Evolutionary conservation across 2,113 vertebrate species (phyloP), one percentile per base, ranked within the genome.

Genomic region (Hipposideros armiger): DNA sequence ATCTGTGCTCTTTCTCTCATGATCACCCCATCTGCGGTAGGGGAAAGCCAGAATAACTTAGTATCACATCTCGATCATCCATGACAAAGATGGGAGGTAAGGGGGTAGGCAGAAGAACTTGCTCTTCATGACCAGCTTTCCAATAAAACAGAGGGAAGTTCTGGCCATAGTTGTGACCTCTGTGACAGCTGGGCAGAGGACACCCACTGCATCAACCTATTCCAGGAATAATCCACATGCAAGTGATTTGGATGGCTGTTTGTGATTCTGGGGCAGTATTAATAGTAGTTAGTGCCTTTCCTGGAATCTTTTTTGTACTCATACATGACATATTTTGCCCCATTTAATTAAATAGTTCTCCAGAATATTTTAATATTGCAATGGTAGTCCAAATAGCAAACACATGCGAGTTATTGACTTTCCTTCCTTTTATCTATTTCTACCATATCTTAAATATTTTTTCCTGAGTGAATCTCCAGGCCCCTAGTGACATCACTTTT

Each of bases 361-460:
- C 32, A 87, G 72, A 95, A 80, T 91, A 93, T 95, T 96, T 97
- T 81, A 97, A 97, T 82, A 78, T 4, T 88, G 40, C n/a, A 93
- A 80, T 20, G 95, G 78, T 42, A 85, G 78, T 88, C n/a, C 54
- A 93, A 87, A 97, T 60, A 85, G 82, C 70, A 97, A 97, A 97
- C 26, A 72, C 28, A 72, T 45, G 28, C 73, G 74, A 87, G 14
- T 85, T 95, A 87, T 24, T 97, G 85, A 87, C 74, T 94, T 96
- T 87, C 60, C 56, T 93, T 93, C 64, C 52, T 93, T 97, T 94
- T 74, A 84, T 92, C 42, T n/a, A 89, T 84, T 92, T 95, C 78
- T 93, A 6, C 36, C 67, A 24, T 88, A 90, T 94, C 70, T 95
- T 92, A 73, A 76, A 88, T 97, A 16, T 95, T 92, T 96, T 81